phyloP scores from a whole-genome alignment of 2,113 vertebrate species.

The Ancistrus triradiatus region DNA sequence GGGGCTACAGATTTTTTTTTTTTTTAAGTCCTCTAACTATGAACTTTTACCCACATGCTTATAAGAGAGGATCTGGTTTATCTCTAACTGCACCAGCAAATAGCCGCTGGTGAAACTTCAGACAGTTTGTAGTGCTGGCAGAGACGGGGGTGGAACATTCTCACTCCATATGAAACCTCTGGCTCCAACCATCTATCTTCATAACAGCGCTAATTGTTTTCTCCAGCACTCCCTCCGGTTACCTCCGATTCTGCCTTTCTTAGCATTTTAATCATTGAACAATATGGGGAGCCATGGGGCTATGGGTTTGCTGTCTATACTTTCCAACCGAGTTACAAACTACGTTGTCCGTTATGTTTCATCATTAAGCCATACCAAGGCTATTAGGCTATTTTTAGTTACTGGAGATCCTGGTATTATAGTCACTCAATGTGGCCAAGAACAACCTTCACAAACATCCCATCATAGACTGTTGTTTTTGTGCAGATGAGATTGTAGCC shows the following conservation, averaged over 20 bases:
- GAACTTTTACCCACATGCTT: slow-evolving; percentile 11
- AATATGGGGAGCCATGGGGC: no score
- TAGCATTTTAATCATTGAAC: not conserved
- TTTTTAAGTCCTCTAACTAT: not conserved
- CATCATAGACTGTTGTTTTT: no score
- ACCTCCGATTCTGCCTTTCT: not conserved
- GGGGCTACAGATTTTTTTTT: no score
- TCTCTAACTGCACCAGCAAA: slow-evolving; percentile 10
- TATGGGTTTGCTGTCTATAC: no score
- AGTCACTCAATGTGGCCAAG: no score
- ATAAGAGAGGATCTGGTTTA: slow-evolving; percentile 12
- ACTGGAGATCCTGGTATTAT: no score
- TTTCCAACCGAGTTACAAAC: no score
- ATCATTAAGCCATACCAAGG: no score
- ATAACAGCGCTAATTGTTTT: slow-evolving; percentile 5
- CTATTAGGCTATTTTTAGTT: no score
- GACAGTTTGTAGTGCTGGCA: slow-evolving; percentile 4
- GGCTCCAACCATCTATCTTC: not conserved
- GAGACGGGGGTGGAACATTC: not conserved
- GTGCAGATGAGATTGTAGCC: no score
- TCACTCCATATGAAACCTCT: not conserved
- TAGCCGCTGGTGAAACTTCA: slow-evolving; percentile 4
- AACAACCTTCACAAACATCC: no score
- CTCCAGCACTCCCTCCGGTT: not conserved
- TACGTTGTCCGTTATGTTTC: no score